These are phyloP conservation scores for Meiosimyza decipiens DNA, from an alignment of 2,888 invertebrate species.

Conservation along the genomic window DNA sequence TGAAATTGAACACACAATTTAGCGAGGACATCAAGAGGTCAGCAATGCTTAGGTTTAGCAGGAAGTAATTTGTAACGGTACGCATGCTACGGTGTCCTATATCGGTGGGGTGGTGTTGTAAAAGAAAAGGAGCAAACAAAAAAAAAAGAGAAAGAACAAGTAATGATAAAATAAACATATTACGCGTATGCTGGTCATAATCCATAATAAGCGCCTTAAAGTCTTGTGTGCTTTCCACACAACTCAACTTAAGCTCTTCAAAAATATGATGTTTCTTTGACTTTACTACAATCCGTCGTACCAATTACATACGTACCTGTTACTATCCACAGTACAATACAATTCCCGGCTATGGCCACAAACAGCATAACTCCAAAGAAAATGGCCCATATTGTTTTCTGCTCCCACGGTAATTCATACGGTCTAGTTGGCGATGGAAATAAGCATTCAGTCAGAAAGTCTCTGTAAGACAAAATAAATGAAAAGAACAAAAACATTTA, in stretches of 20 bases:
- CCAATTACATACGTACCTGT: slow-evolving; percentile 71
- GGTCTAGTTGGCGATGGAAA: slow-evolving; percentile 71
- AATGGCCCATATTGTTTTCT: slow-evolving; percentile 78
- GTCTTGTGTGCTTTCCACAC: no score
- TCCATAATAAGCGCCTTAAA: neutral
- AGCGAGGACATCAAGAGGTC: slow-evolving; percentile 88
- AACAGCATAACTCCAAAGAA: slow-evolving; percentile 82
- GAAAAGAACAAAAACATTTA: neutral
- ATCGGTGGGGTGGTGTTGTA: slow-evolving; percentile 36
- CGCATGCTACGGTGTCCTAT: slow-evolving; percentile 85
- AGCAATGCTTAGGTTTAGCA: slow-evolving; percentile 88
- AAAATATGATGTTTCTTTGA: no score
- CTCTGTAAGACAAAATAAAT: slow-evolving; percentile 60
- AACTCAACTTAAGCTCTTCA: no score
- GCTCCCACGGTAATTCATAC: slow-evolving; percentile 75
- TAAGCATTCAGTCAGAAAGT: slow-evolving; percentile 72
- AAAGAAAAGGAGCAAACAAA: slow-evolving; percentile 5
- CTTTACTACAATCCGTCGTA: no score
- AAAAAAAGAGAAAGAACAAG: neutral
- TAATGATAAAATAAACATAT: neutral
- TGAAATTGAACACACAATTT: slow-evolving; percentile 91
- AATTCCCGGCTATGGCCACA: slow-evolving; percentile 86
- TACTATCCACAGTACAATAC: slow-evolving; percentile 94
- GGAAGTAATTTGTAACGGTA: slow-evolving; percentile 92
- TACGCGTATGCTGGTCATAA: neutral